Conservation (phyloP, 2,888 invertebrate genomes). For the Caenorhabditis becei region DNA sequence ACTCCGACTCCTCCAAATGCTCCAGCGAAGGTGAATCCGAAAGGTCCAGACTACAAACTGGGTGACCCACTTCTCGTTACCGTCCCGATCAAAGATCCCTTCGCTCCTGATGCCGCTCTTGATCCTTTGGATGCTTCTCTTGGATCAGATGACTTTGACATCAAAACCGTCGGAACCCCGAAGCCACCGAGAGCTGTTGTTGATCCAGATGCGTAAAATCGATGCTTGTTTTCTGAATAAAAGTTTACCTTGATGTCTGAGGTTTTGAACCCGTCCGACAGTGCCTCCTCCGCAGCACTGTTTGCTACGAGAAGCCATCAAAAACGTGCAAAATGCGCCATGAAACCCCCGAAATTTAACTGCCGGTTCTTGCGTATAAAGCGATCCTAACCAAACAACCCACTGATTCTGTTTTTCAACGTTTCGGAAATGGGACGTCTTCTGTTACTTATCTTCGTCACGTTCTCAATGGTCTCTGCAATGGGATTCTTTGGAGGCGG, state of each 20-base stretch:
- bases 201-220: slow-evolving; percentile 39
- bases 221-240: slow-evolving; percentile 19
- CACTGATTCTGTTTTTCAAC: slow-evolving; percentile 4
- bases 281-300: slow-evolving; percentile 8
- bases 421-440: slow-evolving; percentile 2
- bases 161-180: slow-evolving; percentile 29
- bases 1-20: slow-evolving; percentile 34
- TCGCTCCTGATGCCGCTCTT: slow-evolving; percentile 22
- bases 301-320: slow-evolving; percentile 14
- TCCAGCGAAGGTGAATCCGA: slow-evolving; percentile 19
- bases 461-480: slow-evolving; percentile 5
- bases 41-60: slow-evolving; percentile 6
- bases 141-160: slow-evolving; percentile 27
- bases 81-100: slow-evolving; percentile 7
- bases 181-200: slow-evolving; percentile 36
- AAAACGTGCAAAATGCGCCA: slow-evolving; percentile 20
- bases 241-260: not conserved
- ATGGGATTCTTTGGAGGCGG: slow-evolving; percentile 33
- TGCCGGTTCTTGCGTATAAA: slow-evolving; percentile 22
- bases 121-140: slow-evolving; percentile 14
- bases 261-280: not conserved
- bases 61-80: slow-evolving; percentile 22
- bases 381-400: not conserved
- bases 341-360: slow-evolving; percentile 5
- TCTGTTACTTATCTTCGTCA: slow-evolving; percentile 26